Evolutionary conservation across 2,797 vertebrate genomes (phyloP).

Genomic region (Thunnus albacares): DNA sequence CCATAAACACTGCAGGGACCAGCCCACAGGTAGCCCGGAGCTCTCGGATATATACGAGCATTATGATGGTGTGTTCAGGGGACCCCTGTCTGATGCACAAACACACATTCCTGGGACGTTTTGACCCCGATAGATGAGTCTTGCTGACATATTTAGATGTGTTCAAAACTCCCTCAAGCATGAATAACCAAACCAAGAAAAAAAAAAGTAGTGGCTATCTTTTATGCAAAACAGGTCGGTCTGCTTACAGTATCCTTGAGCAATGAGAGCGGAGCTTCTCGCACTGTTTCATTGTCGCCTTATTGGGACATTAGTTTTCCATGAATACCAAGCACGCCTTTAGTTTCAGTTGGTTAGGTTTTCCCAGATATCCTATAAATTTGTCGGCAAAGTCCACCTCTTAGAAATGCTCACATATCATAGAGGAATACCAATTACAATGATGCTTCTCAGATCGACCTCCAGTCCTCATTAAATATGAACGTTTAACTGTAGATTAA

Average conservation of each 20-base stretch:
- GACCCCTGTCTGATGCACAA: slow-evolving; percentile 18
- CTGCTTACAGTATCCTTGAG: slow-evolving; percentile 56
- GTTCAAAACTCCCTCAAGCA: slow-evolving; percentile 59
- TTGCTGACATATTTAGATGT: slow-evolving; percentile 56
- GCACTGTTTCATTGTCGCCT: slow-evolving; percentile 29
- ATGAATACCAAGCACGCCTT: slow-evolving; percentile 65
- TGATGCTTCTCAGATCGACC: neutral
- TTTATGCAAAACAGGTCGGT: slow-evolving; percentile 72
- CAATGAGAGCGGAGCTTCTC: slow-evolving; percentile 29
- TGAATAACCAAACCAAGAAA: slow-evolving; percentile 53
- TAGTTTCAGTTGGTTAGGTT: slow-evolving; percentile 33
- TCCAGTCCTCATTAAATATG: neutral
- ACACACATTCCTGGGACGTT: slow-evolving; percentile 41
- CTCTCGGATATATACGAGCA: slow-evolving; percentile 29
- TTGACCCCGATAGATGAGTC: slow-evolving; percentile 59
- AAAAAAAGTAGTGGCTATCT: slow-evolving; percentile 50
- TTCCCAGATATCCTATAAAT: slow-evolving; percentile 24
- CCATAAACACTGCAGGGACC: slow-evolving; percentile 14
- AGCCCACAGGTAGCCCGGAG: slow-evolving; percentile 58
- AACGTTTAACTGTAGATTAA: neutral
- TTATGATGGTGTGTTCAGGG: slow-evolving; percentile 46
- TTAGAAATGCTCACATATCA: neutral
- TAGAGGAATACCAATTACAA: slow-evolving; percentile 4
- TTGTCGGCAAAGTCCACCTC: neutral
- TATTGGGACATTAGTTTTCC: slow-evolving; percentile 54